Conservation (phyloP, 2,888 invertebrate genomes). For the Blastobasis adustella region DNA sequence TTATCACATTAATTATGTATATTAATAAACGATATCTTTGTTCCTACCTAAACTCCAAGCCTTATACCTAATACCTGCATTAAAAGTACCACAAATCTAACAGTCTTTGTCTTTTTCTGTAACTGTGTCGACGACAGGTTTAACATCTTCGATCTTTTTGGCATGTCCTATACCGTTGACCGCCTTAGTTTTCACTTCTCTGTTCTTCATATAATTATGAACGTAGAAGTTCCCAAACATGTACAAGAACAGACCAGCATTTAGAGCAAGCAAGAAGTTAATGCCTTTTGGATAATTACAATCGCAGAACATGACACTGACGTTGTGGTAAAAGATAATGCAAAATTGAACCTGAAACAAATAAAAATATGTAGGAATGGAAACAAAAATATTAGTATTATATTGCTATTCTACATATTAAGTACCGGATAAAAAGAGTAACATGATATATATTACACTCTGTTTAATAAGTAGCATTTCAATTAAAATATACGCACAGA, state of each 20-base stretch:
- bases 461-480: too few relatives aligned
- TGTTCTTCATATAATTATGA: constrained; percentile 72
- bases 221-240: constrained; percentile 87
- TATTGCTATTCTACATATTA: too few relatives aligned
- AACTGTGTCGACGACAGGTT: not conserved
- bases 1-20: not conserved
- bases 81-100: not conserved
- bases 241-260: constrained; percentile 82
- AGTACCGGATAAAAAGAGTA: too few relatives aligned
- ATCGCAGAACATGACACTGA: constrained; percentile 77
- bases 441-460: too few relatives aligned
- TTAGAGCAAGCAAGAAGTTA: constrained; percentile 78
- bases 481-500: too few relatives aligned
- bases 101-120: not conserved
- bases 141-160: not conserved
- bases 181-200: not conserved
- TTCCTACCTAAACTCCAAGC: not conserved
- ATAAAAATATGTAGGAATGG: not conserved
- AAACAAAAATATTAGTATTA: too few relatives aligned
- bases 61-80: not conserved
- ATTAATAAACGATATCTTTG: not conserved
- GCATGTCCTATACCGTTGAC: not conserved
- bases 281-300: constrained; percentile 83
- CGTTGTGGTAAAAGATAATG: constrained; percentile 83
- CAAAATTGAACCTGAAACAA: constrained; percentile 80